Base-by-base conservation (phyloP, 2,888 invertebrate species). In the Melieria omissa region DNA sequence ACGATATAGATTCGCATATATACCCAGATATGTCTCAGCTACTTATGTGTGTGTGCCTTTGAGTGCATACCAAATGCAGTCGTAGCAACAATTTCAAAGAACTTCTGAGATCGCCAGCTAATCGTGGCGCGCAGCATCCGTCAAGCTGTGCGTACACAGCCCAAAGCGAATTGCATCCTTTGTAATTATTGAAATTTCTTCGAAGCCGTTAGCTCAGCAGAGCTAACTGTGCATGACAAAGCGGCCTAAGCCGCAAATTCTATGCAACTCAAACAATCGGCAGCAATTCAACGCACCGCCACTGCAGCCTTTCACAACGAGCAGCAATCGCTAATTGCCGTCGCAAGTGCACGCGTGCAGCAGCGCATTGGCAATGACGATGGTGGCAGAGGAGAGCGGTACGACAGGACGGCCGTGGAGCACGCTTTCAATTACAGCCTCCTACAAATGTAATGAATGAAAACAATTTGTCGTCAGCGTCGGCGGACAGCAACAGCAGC, bases 381-480 rank as follows among this genome's bases (percentile, higher is more conserved):
- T 10, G 58, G 4, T 10, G 58, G 5, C n/a, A 58, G 5, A 7
- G 16, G 6, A 5, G 10, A 14, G 16, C 14, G 16, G 5, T 4
- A 29, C 4, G 5, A 29, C 44, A 54, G 52, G 54, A n/a, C 10
- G 12, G 49, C 63, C 49, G 9, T 55, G 61, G 66, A 55, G 62
- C 67, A 62, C 67, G 58, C 64, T 63, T 71, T 71, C 66, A 71
- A 71, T 71, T 71, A 71, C 61, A 66, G 65, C 71, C 60, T 58
- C 71, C 45, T 63, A 61, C 62, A 49, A 54, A 70, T 60, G 58
- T 57, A 70, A 73, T 73, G 72, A 69, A 73, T 73, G 72, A 62
- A 70, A 69, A 73, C 69, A 73, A 73, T 73, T 73, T 73, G 69
- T 69, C 65, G 69, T 70, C 55, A 63, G 67, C 45, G 66, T 29